Base-by-base conservation (phyloP, 1,140 invertebrate species). In the Sesamia nonagrioides region DNA sequence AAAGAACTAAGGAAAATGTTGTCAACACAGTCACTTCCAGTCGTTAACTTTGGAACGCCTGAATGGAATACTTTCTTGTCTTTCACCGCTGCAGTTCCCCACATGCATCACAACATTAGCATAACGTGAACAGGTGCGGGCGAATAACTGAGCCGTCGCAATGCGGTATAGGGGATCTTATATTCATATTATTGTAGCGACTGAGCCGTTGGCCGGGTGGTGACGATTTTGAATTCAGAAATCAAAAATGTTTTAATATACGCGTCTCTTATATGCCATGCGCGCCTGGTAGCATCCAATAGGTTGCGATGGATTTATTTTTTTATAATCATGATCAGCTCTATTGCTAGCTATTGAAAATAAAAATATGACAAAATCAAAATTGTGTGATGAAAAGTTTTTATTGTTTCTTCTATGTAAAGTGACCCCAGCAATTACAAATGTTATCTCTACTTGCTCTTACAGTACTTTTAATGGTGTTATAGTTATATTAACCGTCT, bases 121-220 rank as follows among this genome's bases (percentile, higher is more conserved):
- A 91, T 91, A 90, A 82, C 84, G 83, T 85, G 84, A 86, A 83
- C 92, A 93, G 92, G 92, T 93, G 92, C 91, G 85, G 82, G 87
- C 86, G 87, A 92, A 91, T 92, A 92, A 89, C 88, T 89, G 87
- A 92, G 84, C 86, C 89, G 89, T 90, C 91, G 91, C 91, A 92
- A 88, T 92, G 91, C 91, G 88, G 89, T 86, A 86, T 83, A 75
- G 80, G 78, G 79, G 84, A 90, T 91, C 88, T 91, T 88, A 89
- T 91, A 89, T 91, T 92, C 89, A 88, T 89, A 89, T 89, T 92
- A 88, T 90, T 89, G 87, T 88, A 84, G 76, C 80, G 79, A 76
- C 80, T 83, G 83, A 84, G 82, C 82, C 50, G 33, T 11, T 75
- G 73, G 73, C 69, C 76, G 74, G 45, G 75, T 80, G 82, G 83